phyloP scores from a whole-genome alignment of 2,797 vertebrate genomes.

The Rhynchotus rufescens region DNA sequence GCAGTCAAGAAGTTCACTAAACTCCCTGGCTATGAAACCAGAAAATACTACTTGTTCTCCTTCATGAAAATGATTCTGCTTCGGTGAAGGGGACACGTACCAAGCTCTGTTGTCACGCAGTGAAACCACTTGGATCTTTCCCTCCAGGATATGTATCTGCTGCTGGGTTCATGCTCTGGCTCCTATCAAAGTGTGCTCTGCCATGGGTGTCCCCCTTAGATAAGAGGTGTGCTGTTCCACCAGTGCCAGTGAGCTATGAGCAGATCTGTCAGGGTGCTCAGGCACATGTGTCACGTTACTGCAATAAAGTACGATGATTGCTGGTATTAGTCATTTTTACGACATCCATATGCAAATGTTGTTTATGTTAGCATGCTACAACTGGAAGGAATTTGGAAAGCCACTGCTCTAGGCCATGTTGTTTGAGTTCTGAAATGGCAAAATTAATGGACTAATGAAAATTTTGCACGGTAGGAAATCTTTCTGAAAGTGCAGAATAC shows the following conservation, averaged over 20 bases:
- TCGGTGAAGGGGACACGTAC: not conserved
- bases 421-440: constrained; percentile 42
- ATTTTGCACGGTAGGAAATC: constrained; percentile 47
- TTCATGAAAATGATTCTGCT: not conserved
- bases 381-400: constrained; percentile 71
- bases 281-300: constrained; percentile 60
- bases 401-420: constrained; percentile 51
- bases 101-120: not conserved
- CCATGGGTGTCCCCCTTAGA: not conserved
- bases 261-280: constrained; percentile 31
- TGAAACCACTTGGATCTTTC: not conserved
- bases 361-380: constrained; percentile 53
- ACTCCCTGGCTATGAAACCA: constrained; percentile 8
- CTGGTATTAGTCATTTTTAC: constrained; percentile 63
- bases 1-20: not conserved
- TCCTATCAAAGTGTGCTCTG: not conserved
- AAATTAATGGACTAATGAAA: constrained; percentile 60
- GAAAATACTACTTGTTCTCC: constrained; percentile 24
- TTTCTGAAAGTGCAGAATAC: constrained; percentile 29
- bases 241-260: not conserved
- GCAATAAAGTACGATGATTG: constrained; percentile 44
- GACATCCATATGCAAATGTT: constrained; percentile 70
- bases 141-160: not conserved
- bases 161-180: not conserved
- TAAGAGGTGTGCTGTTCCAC: constrained; percentile 2